Percentiles rank a stretch among this genome's conserved stretches.
These are phyloP conservation scores for Galerucella nymphaeae DNA, from an alignment of 2,888 invertebrate species.

Conservation along the genomic window DNA sequence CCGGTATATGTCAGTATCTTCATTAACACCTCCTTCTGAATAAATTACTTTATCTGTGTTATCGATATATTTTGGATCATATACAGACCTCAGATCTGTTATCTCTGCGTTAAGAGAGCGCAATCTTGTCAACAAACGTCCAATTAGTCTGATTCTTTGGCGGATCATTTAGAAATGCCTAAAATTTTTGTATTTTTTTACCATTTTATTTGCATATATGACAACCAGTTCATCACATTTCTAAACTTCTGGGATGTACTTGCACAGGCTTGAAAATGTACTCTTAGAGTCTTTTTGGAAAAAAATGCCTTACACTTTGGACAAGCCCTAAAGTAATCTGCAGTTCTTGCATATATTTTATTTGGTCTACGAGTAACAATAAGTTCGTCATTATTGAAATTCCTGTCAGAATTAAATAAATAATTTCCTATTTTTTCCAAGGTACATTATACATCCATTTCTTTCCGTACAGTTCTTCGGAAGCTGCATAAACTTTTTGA, in stretches of 20 bases:
- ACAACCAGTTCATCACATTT: conserved; percentile 25
- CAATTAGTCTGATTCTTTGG: conserved; percentile 42
- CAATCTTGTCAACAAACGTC: conserved; percentile 36
- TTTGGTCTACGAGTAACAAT: neutral
- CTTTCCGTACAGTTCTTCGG: neutral
- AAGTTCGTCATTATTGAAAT: conserved; percentile 1
- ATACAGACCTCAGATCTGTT: conserved; percentile 45
- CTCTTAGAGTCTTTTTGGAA: neutral
- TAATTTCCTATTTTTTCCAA: conserved; percentile 4
- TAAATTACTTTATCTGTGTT: conserved; percentile 37
- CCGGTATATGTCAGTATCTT: conserved; percentile 26
- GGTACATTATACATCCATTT: neutral
- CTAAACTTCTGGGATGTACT: neutral
- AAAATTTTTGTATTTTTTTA: conserved; percentile 35
- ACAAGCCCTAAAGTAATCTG: conserved; percentile 2
- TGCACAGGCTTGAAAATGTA: conserved; percentile 4
- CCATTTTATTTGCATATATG: conserved; percentile 34
- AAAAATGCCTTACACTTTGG: neutral
- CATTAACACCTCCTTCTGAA: conserved; percentile 39
- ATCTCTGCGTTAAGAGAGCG: conserved; percentile 32
- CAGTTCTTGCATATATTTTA: neutral
- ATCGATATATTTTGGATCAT: conserved; percentile 43
- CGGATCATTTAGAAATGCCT: conserved; percentile 47
- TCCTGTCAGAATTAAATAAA: conserved; percentile 1
- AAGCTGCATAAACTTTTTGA: neutral